Conservation (phyloP, 2,797 vertebrate genomes). For the Pelodytes ibericus region DNA sequence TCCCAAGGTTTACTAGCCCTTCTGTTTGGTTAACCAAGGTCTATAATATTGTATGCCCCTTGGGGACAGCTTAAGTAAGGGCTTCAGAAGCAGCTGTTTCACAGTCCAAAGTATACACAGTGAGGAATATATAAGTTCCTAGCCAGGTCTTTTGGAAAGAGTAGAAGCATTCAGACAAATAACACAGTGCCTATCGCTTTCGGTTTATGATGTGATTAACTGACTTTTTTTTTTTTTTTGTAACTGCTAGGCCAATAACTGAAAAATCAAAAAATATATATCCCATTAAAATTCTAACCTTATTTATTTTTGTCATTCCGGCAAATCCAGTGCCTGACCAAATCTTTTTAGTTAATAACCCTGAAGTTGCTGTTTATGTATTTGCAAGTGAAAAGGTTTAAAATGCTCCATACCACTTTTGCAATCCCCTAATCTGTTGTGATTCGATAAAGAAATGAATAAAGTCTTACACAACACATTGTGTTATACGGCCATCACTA, state of each 20-base stretch:
- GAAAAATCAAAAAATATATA: neutral
- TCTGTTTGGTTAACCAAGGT: conserved; percentile 28
- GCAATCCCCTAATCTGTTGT: too few species aligned
- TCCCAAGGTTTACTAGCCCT: conserved; percentile 26
- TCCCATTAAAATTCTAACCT: neutral
- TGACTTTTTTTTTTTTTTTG: neutral
- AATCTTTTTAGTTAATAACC: too few species aligned
- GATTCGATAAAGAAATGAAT: too few species aligned
- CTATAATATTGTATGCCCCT: conserved; percentile 19
- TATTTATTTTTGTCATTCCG: too few species aligned
- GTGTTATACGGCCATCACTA: too few species aligned
- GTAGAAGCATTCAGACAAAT: neutral
- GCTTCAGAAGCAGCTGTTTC: conserved; percentile 11
- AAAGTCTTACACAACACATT: too few species aligned
- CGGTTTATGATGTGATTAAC: neutral
- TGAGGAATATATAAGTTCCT: neutral
- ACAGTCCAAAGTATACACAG: neutral
- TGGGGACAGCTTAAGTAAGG: conserved; percentile 26
- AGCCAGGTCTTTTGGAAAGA: neutral
- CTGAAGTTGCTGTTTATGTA: too few species aligned
- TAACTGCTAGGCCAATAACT: neutral
- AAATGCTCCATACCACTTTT: too few species aligned
- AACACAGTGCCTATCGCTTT: conserved; percentile 9
- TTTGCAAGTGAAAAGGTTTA: too few species aligned
- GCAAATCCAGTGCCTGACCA: too few species aligned